phyloP scores from a whole-genome alignment of 1,140 invertebrate species.

The Bombus pyrosoma region DNA sequence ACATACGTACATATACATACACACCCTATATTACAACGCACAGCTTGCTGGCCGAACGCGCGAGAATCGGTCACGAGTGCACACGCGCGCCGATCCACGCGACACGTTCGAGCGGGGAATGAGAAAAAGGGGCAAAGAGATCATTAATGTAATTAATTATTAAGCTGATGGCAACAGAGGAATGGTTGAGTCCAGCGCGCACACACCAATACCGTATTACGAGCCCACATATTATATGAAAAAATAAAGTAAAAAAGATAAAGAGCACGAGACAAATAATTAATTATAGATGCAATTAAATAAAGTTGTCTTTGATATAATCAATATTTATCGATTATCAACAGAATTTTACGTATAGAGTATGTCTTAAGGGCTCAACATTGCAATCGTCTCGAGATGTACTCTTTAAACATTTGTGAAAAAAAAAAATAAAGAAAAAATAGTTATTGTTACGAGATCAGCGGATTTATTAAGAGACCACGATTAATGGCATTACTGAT shows the following conservation, averaged over 20 bases:
- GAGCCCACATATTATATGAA: constrained; percentile 58
- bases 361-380: not conserved
- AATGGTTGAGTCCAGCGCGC: constrained; percentile 67
- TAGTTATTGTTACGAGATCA: constrained; percentile 61
- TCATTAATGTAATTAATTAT: constrained; percentile 66
- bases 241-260: not conserved
- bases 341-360: not conserved
- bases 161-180: constrained; percentile 55
- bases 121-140: not conserved
- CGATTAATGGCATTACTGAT: constrained; percentile 53
- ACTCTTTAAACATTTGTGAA: not conserved
- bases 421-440: not conserved
- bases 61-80: constrained; percentile 2
- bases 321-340: not conserved
- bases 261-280: not conserved
- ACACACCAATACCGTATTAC: constrained; percentile 62
- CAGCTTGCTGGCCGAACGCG: not conserved
- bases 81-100: not conserved
- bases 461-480: constrained; percentile 40
- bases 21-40: not conserved
- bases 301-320: too few species aligned
- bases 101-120: not conserved
- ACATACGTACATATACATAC: not conserved
- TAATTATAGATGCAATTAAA: not conserved
- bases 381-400: not conserved